A percentile compares a stretch with the other conserved stretches of the same genome.
These are phyloP conservation scores for Mallotus villosus DNA, from an alignment of 2,797 vertebrate genomes.

Conservation along the genomic window DNA sequence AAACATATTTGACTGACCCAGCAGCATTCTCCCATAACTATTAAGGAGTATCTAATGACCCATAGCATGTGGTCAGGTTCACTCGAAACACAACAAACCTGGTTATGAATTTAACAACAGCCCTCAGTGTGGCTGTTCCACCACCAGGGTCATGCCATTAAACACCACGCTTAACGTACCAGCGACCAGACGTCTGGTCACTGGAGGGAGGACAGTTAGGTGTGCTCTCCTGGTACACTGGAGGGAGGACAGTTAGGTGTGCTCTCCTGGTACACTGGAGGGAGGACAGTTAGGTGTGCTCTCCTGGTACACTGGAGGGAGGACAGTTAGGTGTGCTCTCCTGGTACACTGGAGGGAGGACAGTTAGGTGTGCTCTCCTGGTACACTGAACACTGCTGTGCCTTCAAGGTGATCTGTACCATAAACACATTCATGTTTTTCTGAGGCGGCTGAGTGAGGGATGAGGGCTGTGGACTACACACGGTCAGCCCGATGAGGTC, in stretches of 20 bases:
- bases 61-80: conserved; percentile 66
- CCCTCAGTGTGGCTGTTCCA: conserved; percentile 39
- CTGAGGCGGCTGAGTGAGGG: not conserved
- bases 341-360: conserved; percentile 15
- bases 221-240: not conserved
- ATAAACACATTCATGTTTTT: conserved; percentile 57
- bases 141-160: conserved; percentile 46
- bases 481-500: conserved; percentile 57
- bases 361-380: not conserved
- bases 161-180: conserved; percentile 38
- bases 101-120: conserved; percentile 65
- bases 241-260: not conserved
- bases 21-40: conserved; percentile 61
- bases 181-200: conserved; percentile 33
- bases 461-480: not conserved
- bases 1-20: conserved; percentile 68
- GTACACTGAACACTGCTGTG: not conserved
- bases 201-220: not conserved
- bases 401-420: conserved; percentile 42
- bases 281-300: not conserved
- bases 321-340: not conserved
- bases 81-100: conserved; percentile 43
- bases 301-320: not conserved
- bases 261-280: not conserved
- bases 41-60: conserved; percentile 69